Evolutionary conservation across 2,888 invertebrate species (phyloP).

Genomic region (Gnatocerus cornutus): DNA sequence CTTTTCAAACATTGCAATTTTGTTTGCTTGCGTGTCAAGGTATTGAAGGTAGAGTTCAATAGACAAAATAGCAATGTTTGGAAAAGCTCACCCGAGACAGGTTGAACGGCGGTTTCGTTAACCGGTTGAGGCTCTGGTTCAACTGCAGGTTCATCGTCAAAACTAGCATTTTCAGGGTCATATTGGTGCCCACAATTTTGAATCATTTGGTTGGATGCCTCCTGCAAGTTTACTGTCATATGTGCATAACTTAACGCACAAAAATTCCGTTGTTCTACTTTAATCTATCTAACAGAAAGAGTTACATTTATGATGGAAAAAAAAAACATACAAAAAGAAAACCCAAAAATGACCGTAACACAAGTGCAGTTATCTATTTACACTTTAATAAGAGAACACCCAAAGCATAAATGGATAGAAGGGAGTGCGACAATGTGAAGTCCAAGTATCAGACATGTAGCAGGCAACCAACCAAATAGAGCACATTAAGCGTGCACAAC

Average conservation of each 20-base stretch:
- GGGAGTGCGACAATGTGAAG: conserved; percentile 70
- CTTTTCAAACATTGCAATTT: conserved; percentile 58
- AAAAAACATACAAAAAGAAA: conserved; percentile 24
- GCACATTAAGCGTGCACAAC: conserved; percentile 69
- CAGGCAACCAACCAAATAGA: conserved; percentile 73
- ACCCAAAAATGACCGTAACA: conserved; percentile 36
- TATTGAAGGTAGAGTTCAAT: conserved; percentile 34
- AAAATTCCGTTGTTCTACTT: conserved; percentile 37
- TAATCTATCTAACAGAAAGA: conserved; percentile 41
- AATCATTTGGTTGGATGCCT: conserved; percentile 71
- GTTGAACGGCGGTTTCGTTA: conserved; percentile 64
- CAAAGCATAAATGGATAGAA: conserved; percentile 66
- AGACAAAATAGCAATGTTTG: conserved; percentile 55
- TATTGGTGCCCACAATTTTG: conserved; percentile 68
- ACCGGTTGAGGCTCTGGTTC: conserved; percentile 62
- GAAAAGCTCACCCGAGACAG: conserved; percentile 68
- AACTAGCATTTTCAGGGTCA: conserved; percentile 65
- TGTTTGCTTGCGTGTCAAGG: conserved; percentile 24
- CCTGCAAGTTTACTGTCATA: conserved; percentile 68
- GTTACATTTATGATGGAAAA: conserved; percentile 29
- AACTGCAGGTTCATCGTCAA: conserved; percentile 66
- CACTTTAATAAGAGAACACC: conserved; percentile 61
- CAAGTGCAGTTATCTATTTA: conserved; percentile 57
- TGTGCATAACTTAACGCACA: conserved; percentile 50
- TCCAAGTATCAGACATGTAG: conserved; percentile 73